Conservation (phyloP, 2,888 invertebrate species). For the Pachymerium ferrugineum region DNA sequence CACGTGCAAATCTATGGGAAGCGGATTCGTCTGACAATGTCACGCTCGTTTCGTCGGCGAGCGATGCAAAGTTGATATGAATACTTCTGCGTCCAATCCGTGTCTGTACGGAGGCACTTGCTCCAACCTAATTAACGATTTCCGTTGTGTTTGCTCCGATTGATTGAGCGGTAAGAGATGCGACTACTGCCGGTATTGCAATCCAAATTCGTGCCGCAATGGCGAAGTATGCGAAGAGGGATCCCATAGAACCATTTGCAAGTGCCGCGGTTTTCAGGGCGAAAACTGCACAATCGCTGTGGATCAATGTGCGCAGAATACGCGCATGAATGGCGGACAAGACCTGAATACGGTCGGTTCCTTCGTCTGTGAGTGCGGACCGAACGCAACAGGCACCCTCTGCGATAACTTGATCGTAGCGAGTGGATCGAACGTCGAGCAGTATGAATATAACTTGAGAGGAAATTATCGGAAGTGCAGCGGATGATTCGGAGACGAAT, state of each 20-base stretch:
- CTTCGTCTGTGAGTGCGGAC: conserved; percentile 53
- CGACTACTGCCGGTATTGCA: conserved; percentile 69
- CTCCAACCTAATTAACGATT: conserved; percentile 57
- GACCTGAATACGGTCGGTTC: conserved; percentile 63
- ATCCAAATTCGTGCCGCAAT: conserved; percentile 74
- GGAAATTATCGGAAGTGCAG: conserved; percentile 69
- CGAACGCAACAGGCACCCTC: conserved; percentile 43
- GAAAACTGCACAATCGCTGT: conserved; percentile 74
- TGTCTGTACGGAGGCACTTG: conserved; percentile 70
- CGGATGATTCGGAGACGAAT: conserved; percentile 74
- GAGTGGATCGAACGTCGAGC: conserved; percentile 59
- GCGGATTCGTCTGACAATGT: conserved; percentile 69
- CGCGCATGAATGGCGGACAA: conserved; percentile 82
- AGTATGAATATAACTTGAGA: conserved; percentile 58
- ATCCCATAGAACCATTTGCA: conserved; percentile 70
- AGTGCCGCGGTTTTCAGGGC: conserved; percentile 75
- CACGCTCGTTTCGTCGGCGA: conserved; percentile 68
- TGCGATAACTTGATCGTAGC: conserved; percentile 44
- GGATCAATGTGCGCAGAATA: conserved; percentile 69
- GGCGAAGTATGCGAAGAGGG: conserved; percentile 88
- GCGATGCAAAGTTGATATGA: conserved; percentile 76
- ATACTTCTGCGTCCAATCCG: conserved; percentile 81
- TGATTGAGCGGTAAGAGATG: conserved; percentile 65
- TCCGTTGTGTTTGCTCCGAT: conserved; percentile 67
- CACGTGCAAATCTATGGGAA: conserved; percentile 54